Conservation (phyloP, 2,113 vertebrate genomes). For the Mirza zaza region DNA sequence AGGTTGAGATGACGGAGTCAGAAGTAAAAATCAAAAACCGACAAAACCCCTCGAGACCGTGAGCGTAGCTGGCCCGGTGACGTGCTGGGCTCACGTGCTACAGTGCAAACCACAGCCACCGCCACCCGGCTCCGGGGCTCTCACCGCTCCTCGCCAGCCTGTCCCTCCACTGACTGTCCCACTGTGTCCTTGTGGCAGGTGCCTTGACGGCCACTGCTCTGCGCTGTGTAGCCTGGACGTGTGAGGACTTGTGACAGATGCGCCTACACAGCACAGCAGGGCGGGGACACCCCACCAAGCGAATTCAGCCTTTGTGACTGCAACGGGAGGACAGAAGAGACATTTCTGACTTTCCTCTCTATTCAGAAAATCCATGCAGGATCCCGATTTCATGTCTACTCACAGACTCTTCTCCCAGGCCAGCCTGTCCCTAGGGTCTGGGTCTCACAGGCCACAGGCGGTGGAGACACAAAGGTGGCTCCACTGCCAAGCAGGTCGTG, state of each 20-base stretch:
- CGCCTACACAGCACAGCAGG: too few relatives aligned
- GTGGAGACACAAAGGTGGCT: too few relatives aligned
- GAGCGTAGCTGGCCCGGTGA: accelerated
- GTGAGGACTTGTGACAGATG: not conserved
- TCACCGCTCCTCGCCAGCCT: not conserved
- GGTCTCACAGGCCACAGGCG: too few relatives aligned
- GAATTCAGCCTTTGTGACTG: not conserved
- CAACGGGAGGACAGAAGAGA: not conserved
- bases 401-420: not conserved
- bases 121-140: too few relatives aligned
- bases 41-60: too few relatives aligned
- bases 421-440: not conserved
- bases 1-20: not conserved
- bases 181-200: not conserved
- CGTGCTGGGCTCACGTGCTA: not conserved
- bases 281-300: too few relatives aligned
- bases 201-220: not conserved
- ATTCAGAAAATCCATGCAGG: not conserved
- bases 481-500: not conserved
- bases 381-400: not conserved
- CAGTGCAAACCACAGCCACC: not conserved
- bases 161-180: not conserved
- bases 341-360: not conserved
- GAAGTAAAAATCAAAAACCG: not conserved
- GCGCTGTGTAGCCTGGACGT: accelerated